Evolutionary conservation across 2,113 vertebrate species (phyloP), one percentile per base, ranked within the genome.

Genomic region (Cephalopholis sonnerati): DNA sequence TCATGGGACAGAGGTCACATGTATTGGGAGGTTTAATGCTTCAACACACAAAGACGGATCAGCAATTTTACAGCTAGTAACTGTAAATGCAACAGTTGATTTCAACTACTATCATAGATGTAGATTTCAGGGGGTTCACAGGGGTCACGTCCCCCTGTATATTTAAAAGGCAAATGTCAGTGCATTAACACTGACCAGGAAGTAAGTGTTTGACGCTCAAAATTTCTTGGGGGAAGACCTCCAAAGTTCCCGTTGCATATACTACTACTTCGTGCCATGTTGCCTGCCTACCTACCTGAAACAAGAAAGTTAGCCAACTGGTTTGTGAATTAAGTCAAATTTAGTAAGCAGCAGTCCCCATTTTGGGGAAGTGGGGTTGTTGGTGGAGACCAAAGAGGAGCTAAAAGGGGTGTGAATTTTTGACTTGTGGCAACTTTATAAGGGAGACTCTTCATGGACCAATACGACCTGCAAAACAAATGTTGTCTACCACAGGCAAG

Each of bases 1-100:
- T 68, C 75, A 67, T 88, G 53, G 83, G 69, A 85, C 50, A 55
- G 46, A 85, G 53, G 55, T 84, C 76, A 84, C 58, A 68, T 0
- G 16, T 74, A 63, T 73, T n/a, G 48, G 46, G 48, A 46, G 17
- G 53, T 63, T 53, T 64, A 29, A 9, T 29, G 48, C 13, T 46
- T 70, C 41, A n/a, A 25, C n/a, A 66, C 44, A 75, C 17, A 39
- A 3, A 57, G 15, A 32, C 17, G 16, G 51, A 48, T 27, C 5
- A 27, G 16, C 76, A 22, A 63, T 24, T 53, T 15, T 54, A 18
- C 41, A 10, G 25, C 46, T 55, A 16, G 39, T 41, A 76, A 11
- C 11, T 70, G 39, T 63, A 41, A 58, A 25, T 50, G 2, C 9
- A 24, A 25, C 4, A 15, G 61, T 11, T 65, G 36, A 50, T 78